Evolutionary conservation across 1,140 invertebrate species (phyloP), one percentile per base, ranked within the genome.

Genomic region (Dendroctonus valens): DNA sequence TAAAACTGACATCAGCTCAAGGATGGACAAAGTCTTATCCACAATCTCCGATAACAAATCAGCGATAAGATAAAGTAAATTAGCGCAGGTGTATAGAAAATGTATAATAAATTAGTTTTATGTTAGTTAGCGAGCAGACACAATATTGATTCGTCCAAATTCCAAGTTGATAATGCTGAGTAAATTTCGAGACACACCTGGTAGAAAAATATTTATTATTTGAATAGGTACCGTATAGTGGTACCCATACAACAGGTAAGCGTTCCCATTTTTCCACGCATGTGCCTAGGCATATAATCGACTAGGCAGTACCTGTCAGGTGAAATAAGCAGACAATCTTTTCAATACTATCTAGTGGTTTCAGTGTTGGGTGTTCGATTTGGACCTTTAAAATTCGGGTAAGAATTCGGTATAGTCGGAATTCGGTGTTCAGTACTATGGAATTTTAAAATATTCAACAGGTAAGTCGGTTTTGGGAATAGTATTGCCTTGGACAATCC

Each of bases 281-380:
- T 71, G 69, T 61, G 49, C 69, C 48, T 40, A 61, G 58, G 49
- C 44, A 61, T 58, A 61, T 63, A 63, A 63, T 69, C 68, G 58
- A 54, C 67, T 69, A 69, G 26, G 51, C 65, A 67, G 55, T 71
- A 71, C 67, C 67, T 71, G 69, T 49, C 68, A 69, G 70, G 60
- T 68, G 59, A 65, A 69, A 59, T 65, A 67, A 53, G 54, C 68
- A 67, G 64, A 59, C 58, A 64, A 69, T 62, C 46, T 65, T 66
- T 66, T 66, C 62, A 59, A 62, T 67, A 59, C 60, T 50, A 42
- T 50, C 51, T 70, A 62, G 11, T 9, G 6, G n/a, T 59, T 53
- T 53, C 51, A 48, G 44, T 52, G 44, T 59, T 67, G n/a, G 61
- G 59, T 69, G 41, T 37, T 70, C 57, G 48, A 66, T 61, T 68